Base-by-base conservation (phyloP, 2,113 vertebrate species). In the Petroica traversi region DNA sequence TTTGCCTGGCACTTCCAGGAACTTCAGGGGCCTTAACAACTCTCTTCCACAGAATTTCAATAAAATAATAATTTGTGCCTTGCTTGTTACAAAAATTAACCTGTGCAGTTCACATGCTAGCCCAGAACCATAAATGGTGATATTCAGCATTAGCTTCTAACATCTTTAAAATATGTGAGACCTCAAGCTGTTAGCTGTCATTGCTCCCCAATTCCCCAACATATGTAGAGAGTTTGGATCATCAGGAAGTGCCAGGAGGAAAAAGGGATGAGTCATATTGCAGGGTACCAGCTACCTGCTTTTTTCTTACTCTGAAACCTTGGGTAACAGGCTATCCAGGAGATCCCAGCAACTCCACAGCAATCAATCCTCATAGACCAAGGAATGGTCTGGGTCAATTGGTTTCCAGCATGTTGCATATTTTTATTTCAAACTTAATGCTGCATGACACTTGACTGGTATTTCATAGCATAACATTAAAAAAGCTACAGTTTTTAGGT, bases 61-160 rank as follows among this genome's bases (percentile, higher is more conserved):
- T 14, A 33, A 1, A n/a, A n/a, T n/a, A n/a, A 0, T 67, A 54
- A 23, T 57, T 16, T 16, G 1, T 63, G 28, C 24, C 31, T 45
- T 13, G 8, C 7, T 12, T 22, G 5, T 48, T 79, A 82, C 7
- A 40, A 64, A 54, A 92, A 59, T 33, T 72, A 79, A 72, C n/a
- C 34, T 15, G 19, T 6, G 3, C 11, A 40, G n/a, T 24, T 26
- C 48, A 51, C 0, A 0, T 19, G 4, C 48, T 12, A 89, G 12
- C 33, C 43, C 36, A 58, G 52, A 72, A 23, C 26, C 16, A 48
- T 6, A 33, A 49, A 29, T 1, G 22, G 12, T 20, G 24, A 24
- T 38, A 81, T 11, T 28, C 16, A 78, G 9, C 19, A 17, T 8
- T 15, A 33, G n/a, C 29, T 75, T 46, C 22, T 46, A 71, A 36